Conservation (phyloP, 2,113 vertebrate genomes). For the Psilopsiagon aurifrons region DNA sequence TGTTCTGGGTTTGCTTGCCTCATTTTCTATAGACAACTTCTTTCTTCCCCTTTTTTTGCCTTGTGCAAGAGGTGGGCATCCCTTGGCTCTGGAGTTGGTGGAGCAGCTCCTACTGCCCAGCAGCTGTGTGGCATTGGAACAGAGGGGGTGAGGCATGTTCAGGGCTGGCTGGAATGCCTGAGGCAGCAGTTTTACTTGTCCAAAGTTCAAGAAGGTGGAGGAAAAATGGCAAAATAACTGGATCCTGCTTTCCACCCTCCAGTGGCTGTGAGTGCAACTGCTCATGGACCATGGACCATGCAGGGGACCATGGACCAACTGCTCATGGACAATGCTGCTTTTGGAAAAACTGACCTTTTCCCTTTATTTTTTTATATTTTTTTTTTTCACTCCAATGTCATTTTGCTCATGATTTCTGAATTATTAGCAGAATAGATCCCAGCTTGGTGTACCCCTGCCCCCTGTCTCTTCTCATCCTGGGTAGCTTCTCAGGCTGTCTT, state of each 20-base stretch:
- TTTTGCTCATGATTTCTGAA: background rate
- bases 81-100: background rate
- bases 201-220: background rate
- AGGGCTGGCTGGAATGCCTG: background rate
- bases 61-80: background rate
- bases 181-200: background rate
- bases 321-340: background rate
- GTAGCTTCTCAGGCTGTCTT: accelerated
- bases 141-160: accelerated
- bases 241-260: background rate
- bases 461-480: background rate
- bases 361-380: background rate
- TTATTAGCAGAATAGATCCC: background rate
- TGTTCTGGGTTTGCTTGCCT: background rate
- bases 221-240: background rate
- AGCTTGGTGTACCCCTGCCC: background rate
- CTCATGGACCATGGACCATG: accelerated
- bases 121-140: accelerated
- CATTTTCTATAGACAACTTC: background rate
- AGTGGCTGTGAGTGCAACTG: background rate
- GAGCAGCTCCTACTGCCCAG: background rate
- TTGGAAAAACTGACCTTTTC: background rate
- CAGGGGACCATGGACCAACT: background rate
- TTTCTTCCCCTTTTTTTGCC: background rate
- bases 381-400: accelerated